Conservation (phyloP, 2,888 invertebrate genomes). For the Galerucella calmariensis region DNA sequence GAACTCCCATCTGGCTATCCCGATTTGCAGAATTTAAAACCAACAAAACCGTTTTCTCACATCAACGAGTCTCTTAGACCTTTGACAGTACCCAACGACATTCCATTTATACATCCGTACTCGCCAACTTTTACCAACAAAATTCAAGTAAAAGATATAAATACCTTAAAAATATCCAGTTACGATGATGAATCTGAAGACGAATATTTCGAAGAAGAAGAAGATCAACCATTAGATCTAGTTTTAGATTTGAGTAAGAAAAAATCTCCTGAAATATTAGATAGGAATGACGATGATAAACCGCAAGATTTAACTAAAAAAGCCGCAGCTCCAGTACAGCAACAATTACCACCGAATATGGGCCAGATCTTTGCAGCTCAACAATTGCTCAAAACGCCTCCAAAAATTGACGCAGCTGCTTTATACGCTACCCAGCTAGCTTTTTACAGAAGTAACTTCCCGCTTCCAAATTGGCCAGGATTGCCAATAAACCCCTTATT, state of each 20-base stretch:
- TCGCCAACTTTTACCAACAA: conserved; percentile 49
- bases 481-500: conserved; percentile 76
- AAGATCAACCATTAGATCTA: conserved; percentile 61
- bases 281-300: conserved; percentile 51
- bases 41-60: conserved; percentile 50
- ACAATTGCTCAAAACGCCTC: conserved; percentile 73
- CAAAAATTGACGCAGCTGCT: conserved; percentile 72
- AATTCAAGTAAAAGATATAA: conserved; percentile 70
- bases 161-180: conserved; percentile 70
- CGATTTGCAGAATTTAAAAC: conserved; percentile 52
- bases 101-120: conserved; percentile 39
- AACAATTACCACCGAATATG: conserved; percentile 49
- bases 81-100: conserved; percentile 51
- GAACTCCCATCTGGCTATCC: conserved; percentile 45
- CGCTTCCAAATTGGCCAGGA: conserved; percentile 65
- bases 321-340: conserved; percentile 57
- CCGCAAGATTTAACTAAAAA: conserved; percentile 67
- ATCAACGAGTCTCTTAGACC: conserved; percentile 46
- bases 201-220: conserved; percentile 56
- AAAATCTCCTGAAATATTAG: conserved; percentile 58
- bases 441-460: conserved; percentile 69
- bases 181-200: conserved; percentile 59
- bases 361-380: conserved; percentile 70
- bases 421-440: conserved; percentile 73
- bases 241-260: conserved; percentile 88